phyloP scores from a whole-genome alignment of 2,888 invertebrate species.

The Chelonus formosanus region DNA sequence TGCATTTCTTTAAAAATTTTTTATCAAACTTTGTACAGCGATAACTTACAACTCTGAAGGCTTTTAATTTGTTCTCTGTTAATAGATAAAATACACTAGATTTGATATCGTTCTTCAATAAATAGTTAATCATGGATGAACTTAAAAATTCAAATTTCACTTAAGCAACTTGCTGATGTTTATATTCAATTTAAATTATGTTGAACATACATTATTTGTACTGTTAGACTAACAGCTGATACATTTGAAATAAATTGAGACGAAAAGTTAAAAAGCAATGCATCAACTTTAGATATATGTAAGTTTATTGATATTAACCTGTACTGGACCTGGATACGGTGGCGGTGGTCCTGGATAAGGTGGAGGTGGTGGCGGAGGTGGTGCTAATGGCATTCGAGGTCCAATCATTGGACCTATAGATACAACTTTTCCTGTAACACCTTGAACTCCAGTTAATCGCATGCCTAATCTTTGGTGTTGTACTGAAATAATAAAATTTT shows the following conservation, averaged over 20 bases:
- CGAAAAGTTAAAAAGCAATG: slow-evolving; percentile 55
- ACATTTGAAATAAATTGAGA: slow-evolving; percentile 34
- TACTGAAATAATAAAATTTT: slow-evolving; percentile 36
- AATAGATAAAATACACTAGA: too few relatives aligned
- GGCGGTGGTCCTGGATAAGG: slow-evolving; percentile 78
- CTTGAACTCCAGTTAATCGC: slow-evolving; percentile 58
- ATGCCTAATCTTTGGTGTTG: slow-evolving; percentile 59
- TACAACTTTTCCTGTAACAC: slow-evolving; percentile 63
- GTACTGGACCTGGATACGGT: slow-evolving; percentile 72
- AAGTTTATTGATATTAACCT: slow-evolving; percentile 52
- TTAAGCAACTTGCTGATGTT: too few relatives aligned
- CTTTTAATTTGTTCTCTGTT: too few relatives aligned
- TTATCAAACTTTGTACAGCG: too few relatives aligned
- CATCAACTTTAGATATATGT: slow-evolving; percentile 60
- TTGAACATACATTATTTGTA: background rate
- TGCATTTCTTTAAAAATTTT: too few relatives aligned
- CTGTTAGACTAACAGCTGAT: slow-evolving; percentile 29
- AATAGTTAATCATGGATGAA: too few relatives aligned
- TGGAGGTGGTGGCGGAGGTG: slow-evolving; percentile 76
- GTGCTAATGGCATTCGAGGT: slow-evolving; percentile 62
- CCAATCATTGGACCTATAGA: slow-evolving; percentile 61
- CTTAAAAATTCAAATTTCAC: too few relatives aligned
- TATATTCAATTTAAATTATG: too few relatives aligned
- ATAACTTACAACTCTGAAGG: too few relatives aligned
- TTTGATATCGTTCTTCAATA: too few relatives aligned